phyloP scores from a whole-genome alignment of 1,140 invertebrate genomes.

The Wiebesia pumilae region DNA sequence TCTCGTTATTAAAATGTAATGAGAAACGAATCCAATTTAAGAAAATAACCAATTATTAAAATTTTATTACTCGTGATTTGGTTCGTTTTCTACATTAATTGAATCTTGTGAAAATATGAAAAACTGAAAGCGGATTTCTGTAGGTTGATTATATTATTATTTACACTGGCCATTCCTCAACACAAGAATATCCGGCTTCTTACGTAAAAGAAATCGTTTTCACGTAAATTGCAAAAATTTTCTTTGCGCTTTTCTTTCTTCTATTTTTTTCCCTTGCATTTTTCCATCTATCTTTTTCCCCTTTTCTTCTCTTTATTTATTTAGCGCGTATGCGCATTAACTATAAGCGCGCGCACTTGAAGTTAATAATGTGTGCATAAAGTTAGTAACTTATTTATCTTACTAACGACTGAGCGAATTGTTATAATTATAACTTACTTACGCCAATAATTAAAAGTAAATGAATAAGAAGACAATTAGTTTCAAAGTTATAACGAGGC shows the following conservation, averaged over 20 bases:
- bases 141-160: neutral
- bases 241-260: too few species aligned
- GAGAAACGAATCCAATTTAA: too few species aligned
- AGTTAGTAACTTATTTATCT: neutral
- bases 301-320: too few species aligned
- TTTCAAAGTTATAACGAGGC: neutral
- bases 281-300: too few species aligned
- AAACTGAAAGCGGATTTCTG: neutral
- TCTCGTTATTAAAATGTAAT: too few species aligned
- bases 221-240: too few species aligned
- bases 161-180: neutral
- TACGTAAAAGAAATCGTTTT: neutral
- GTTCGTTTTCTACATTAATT: neutral
- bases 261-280: too few species aligned
- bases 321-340: too few species aligned
- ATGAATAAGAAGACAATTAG: neutral
- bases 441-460: neutral
- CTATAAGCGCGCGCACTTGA: too few species aligned
- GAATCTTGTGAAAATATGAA: too few species aligned
- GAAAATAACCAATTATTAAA: too few species aligned
- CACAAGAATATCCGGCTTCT: neutral
- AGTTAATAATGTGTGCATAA: too few species aligned
- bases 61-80: neutral
- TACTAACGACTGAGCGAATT: slow-evolving; percentile 3
- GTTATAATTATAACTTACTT: neutral